Percentiles rank a stretch among this genome's conserved stretches.
Conservation (phyloP, 2,888 invertebrate genomes). For the Syritta pipiens region DNA sequence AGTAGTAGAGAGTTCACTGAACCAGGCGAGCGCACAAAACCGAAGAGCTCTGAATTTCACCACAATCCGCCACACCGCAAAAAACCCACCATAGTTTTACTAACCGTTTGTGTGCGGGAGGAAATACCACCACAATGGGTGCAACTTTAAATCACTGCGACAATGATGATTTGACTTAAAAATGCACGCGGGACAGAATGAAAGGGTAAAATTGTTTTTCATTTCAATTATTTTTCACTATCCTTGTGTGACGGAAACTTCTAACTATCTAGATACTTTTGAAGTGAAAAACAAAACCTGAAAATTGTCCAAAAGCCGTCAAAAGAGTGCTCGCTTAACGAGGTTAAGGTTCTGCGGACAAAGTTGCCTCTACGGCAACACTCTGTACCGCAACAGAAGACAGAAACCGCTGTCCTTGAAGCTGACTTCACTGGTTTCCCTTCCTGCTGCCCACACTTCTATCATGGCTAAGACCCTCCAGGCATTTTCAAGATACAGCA, state of each 20-base stretch:
- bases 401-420: too few relatives aligned
- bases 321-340: too few relatives aligned
- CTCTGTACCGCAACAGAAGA: too few relatives aligned
- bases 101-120: conserved; percentile 12
- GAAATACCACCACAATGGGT: conserved; percentile 8
- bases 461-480: too few relatives aligned
- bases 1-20: conserved; percentile 37
- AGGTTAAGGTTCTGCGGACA: too few relatives aligned
- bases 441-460: too few relatives aligned
- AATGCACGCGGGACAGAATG: neutral
- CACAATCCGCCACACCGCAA: neutral
- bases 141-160: conserved; percentile 28
- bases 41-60: conserved; percentile 34
- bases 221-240: conserved; percentile 28
- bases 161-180: conserved; percentile 29
- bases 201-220: conserved; percentile 3
- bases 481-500: too few relatives aligned
- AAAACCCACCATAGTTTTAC: neutral
- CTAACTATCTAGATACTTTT: conserved; percentile 1
- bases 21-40: conserved; percentile 42
- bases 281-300: too few relatives aligned
- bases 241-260: conserved; percentile 7
- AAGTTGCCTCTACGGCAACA: too few relatives aligned
- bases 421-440: too few relatives aligned
- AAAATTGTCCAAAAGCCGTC: too few relatives aligned